phyloP scores from a whole-genome alignment of 2,113 vertebrate genomes.

The Apodemus speciosus region DNA sequence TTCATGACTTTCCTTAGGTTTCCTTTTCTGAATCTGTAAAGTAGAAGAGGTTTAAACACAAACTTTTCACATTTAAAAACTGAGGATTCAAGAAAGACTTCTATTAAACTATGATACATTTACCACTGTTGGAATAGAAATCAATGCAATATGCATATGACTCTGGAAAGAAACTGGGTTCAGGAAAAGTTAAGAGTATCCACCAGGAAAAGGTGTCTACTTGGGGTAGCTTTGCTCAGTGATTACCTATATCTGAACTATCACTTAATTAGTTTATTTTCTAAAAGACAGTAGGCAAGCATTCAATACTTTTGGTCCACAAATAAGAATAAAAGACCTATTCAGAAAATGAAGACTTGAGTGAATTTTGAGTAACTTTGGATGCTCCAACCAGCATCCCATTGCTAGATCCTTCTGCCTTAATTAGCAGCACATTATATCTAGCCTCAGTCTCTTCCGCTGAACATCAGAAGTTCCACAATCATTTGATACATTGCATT shows the following conservation, averaged over 20 bases:
- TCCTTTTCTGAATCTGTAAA: background rate
- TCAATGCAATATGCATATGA: background rate
- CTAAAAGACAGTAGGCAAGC: background rate
- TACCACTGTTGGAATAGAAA: background rate
- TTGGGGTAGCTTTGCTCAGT: background rate
- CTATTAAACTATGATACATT: background rate
- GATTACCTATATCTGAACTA: background rate
- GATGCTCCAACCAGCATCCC: background rate
- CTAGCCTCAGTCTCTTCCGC: background rate
- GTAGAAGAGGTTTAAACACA: background rate
- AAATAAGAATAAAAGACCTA: background rate
- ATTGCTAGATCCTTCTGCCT: accelerated
- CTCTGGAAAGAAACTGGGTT: background rate
- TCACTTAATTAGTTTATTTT: background rate
- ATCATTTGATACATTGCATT: slow-evolving; percentile 63
- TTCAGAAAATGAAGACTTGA: slow-evolving; percentile 1
- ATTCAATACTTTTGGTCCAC: background rate
- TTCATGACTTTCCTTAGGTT: background rate
- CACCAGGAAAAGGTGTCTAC: background rate
- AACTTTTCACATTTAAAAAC: background rate
- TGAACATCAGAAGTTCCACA: slow-evolving; percentile 6
- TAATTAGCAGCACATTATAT: background rate
- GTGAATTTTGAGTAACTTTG: background rate
- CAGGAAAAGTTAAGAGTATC: background rate
- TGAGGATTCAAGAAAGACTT: background rate